Evolutionary conservation across 1,140 invertebrate genomes (phyloP).

Genomic region (Drosophila orosa): DNA sequence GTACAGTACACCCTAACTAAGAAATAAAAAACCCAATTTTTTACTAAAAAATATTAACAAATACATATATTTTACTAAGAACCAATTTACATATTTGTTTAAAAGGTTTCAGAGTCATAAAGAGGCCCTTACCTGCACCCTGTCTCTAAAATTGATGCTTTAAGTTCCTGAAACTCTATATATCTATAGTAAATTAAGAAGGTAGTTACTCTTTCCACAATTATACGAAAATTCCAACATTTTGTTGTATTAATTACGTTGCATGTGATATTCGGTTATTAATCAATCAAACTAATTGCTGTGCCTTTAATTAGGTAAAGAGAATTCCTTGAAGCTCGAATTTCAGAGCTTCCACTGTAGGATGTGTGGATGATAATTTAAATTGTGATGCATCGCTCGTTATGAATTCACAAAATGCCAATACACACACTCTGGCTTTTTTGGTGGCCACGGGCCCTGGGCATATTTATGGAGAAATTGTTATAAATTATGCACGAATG

Average conservation of each 20-base stretch:
- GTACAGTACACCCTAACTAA: neutral
- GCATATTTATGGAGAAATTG: slow-evolving; percentile 28
- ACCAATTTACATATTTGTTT: no score
- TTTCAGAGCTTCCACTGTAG: neutral
- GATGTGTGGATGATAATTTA: slow-evolving; percentile 10
- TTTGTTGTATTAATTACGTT: neutral
- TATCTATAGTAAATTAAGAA: neutral
- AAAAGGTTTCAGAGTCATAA: neutral
- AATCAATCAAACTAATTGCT: neutral
- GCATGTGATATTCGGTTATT: neutral
- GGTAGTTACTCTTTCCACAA: no score
- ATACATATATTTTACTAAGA: neutral
- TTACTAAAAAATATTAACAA: neutral
- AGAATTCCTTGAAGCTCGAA: neutral
- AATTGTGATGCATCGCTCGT: slow-evolving; percentile 25
- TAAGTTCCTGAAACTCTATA: neutral
- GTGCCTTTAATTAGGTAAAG: neutral
- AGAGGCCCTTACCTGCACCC: neutral
- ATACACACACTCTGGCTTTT: slow-evolving; percentile 2
- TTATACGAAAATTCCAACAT: neutral
- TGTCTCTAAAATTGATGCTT: neutral
- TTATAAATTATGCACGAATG: slow-evolving; percentile 71
- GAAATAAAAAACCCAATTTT: rapidly evolving
- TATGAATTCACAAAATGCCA: slow-evolving; percentile 35
- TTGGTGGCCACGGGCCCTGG: slow-evolving; percentile 28